Conservation (phyloP, 2,888 invertebrate genomes). For the Timandra comae region DNA sequence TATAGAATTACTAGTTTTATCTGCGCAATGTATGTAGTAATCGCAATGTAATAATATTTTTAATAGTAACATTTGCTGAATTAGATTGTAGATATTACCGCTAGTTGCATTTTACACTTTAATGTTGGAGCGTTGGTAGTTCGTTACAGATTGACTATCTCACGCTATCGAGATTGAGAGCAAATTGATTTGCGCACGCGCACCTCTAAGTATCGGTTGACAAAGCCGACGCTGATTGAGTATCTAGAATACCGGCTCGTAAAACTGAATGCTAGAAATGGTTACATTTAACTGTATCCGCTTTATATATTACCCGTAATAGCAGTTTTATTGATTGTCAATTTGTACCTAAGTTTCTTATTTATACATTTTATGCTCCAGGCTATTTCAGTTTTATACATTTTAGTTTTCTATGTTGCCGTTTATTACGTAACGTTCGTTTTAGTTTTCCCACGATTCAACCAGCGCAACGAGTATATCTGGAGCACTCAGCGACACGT, state of each 20-base stretch:
- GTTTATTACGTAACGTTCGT: not conserved
- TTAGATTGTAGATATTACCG: too few relatives aligned
- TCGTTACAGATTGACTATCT: constrained; percentile 51
- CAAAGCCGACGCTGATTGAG: constrained; percentile 47
- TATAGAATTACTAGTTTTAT: too few relatives aligned
- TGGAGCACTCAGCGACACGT: constrained; percentile 61
- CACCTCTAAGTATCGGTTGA: constrained; percentile 44
- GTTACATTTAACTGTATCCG: constrained; percentile 3
- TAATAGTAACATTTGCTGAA: too few relatives aligned
- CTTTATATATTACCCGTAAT: constrained; percentile 5
- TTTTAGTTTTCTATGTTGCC: not conserved
- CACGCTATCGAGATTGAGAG: constrained; percentile 50
- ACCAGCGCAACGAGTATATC: constrained; percentile 42
- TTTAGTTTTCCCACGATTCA: constrained; percentile 56
- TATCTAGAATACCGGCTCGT: constrained; percentile 19
- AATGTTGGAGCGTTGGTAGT: constrained; percentile 31
- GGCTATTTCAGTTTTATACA: not conserved
- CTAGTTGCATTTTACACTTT: too few relatives aligned
- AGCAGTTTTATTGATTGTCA: constrained; percentile 2
- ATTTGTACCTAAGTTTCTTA: not conserved
- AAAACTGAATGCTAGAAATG: constrained; percentile 1
- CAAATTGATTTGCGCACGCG: constrained; percentile 64
- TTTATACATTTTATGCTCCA: not conserved
- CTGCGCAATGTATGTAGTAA: too few relatives aligned
- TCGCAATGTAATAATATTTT: too few relatives aligned